Evolutionary conservation across 2,113 vertebrate genomes (phyloP).

Genomic region (Anseranas semipalmata): DNA sequence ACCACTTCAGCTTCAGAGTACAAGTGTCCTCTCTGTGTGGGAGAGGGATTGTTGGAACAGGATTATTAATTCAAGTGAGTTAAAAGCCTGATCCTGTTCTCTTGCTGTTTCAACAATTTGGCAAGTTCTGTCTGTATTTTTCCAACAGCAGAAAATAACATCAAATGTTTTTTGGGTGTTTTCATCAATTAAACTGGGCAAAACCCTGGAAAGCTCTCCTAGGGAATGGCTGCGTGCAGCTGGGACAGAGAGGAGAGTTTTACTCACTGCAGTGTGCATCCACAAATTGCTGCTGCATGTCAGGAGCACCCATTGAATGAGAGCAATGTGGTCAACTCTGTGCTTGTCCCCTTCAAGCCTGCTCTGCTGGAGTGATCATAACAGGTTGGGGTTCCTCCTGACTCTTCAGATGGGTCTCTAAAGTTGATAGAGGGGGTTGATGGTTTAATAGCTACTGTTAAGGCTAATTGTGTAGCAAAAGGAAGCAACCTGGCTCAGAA

Average conservation of each 20-base stretch:
- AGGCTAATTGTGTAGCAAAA: neutral
- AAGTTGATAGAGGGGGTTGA: neutral
- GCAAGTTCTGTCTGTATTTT: neutral
- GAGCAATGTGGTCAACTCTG: neutral
- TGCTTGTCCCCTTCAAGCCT: neutral
- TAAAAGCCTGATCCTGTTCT: neutral
- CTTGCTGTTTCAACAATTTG: neutral
- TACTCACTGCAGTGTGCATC: neutral
- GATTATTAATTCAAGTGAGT: neutral
- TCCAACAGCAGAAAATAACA: neutral
- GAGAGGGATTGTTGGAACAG: neutral
- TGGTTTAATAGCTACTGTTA: neutral
- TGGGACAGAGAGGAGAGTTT: neutral
- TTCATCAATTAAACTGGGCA: neutral
- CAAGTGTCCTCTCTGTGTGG: neutral
- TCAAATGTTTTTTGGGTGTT: neutral
- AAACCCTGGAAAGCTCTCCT: neutral
- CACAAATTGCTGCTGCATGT: neutral
- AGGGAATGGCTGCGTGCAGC: neutral
- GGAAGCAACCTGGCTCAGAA: neutral
- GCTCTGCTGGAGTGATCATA: neutral
- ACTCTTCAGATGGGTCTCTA: neutral
- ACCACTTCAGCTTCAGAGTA: neutral
- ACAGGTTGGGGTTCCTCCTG: neutral
- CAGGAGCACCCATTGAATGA: neutral